Evolutionary conservation across 2,888 invertebrate species (phyloP).

Genomic region (Scaeva pyrastri): DNA sequence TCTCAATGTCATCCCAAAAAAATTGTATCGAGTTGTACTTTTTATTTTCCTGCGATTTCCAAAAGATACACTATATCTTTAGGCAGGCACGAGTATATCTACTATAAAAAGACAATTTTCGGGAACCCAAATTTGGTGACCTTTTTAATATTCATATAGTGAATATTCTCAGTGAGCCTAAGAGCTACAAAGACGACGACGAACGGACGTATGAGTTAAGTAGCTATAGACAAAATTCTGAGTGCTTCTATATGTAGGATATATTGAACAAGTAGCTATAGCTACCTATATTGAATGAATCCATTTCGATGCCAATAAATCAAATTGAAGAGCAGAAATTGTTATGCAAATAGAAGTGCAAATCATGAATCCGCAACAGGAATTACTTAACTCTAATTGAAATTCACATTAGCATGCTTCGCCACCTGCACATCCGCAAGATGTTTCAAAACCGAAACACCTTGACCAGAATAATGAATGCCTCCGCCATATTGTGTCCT

Average conservation of each 20-base stretch:
- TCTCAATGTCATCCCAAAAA: no score
- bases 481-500: conserved; percentile 35
- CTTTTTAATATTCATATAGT: no score
- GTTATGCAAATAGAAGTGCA: conserved; percentile 64
- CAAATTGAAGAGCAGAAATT: conserved; percentile 65
- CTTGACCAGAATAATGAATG: conserved; percentile 73
- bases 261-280: neutral
- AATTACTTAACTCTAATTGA: conserved; percentile 73
- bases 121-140: no score
- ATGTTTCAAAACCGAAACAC: conserved; percentile 65
- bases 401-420: conserved; percentile 73
- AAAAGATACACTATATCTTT: no score
- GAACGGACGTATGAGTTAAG: neutral
- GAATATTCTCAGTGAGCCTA: no score
- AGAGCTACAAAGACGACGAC: no score
- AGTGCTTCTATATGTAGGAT: neutral
- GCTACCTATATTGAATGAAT: neutral
- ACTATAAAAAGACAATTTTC: no score
- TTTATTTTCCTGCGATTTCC: no score
- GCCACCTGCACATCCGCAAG: conserved; percentile 73
- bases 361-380: conserved; percentile 55
- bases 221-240: neutral
- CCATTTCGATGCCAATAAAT: conserved; percentile 64
- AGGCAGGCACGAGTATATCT: no score
- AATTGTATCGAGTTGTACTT: no score